These are phyloP conservation scores for Mesochorus sp. DNA, from an alignment of 2,888 invertebrate species.

Conservation along the genomic window DNA sequence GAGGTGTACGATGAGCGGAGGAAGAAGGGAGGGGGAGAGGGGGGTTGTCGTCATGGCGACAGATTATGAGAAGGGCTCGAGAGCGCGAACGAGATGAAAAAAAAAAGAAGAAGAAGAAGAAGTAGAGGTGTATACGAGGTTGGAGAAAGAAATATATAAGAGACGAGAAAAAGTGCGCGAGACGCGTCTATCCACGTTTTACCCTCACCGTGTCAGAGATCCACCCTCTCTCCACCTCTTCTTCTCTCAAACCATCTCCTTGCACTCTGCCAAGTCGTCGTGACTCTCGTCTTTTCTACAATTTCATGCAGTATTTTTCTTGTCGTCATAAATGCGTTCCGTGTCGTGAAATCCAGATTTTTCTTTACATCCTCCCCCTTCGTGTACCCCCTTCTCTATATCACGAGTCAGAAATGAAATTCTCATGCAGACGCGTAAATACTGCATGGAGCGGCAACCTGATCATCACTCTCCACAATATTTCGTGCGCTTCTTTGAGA, in stretches of 20 bases:
- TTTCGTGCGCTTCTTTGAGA: no score
- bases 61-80: conserved; percentile 69
- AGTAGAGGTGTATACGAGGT: conserved; percentile 1
- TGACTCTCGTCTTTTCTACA: not conserved
- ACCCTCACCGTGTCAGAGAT: conserved; percentile 17
- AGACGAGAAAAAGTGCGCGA: conserved; percentile 16
- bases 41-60: conserved; percentile 77
- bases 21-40: no score
- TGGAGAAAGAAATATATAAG: conserved; percentile 38
- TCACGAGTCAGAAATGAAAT: conserved; percentile 28
- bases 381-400: no score
- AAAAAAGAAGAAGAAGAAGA: conserved; percentile 17
- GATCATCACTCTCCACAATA: no score
- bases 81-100: conserved; percentile 54
- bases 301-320: conserved; percentile 46
- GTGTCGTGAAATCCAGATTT: conserved; percentile 41
- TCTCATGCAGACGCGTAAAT: conserved; percentile 2
- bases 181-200: not conserved
- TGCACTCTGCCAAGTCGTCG: no score
- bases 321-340: conserved; percentile 52
- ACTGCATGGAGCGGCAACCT: no score
- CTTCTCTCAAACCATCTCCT: no score
- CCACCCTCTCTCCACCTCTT: conserved; percentile 16
- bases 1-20: conserved; percentile 28
- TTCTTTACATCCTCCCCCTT: not conserved